A percentile compares a stretch with the other conserved stretches of the same genome.
phyloP scores from a whole-genome alignment of 2,113 vertebrate species.

The Machaerirhynchus nigripectus region DNA sequence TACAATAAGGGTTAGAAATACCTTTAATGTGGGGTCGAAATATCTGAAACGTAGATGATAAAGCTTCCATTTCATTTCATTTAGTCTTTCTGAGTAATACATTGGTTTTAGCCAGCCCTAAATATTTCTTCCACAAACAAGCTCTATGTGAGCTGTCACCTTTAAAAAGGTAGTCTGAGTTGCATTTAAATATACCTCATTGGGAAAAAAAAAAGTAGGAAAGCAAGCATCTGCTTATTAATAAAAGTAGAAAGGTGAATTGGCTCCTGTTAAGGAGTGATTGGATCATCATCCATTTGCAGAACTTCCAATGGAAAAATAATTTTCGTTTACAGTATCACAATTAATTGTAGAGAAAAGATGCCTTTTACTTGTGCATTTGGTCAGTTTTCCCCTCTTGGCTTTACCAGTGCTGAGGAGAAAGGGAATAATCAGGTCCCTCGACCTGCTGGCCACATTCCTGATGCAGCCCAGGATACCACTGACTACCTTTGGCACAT shows the following conservation, averaged over 20 bases:
- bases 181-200: background rate
- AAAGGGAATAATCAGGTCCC: background rate
- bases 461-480: background rate
- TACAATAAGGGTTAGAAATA: background rate
- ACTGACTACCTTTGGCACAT: background rate
- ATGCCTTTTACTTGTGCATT: background rate
- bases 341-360: background rate
- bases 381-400: background rate
- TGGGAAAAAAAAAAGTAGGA: background rate
- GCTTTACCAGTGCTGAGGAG: background rate
- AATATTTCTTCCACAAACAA: background rate
- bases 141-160: background rate
- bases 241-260: background rate
- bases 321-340: background rate
- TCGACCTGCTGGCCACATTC: background rate
- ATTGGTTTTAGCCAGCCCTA: background rate
- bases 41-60: background rate
- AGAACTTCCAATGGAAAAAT: background rate
- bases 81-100: background rate
- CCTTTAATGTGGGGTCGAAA: background rate
- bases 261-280: background rate
- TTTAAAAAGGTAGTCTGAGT: background rate
- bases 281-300: background rate
- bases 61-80: background rate
- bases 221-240: background rate